Evolutionary conservation across 2,113 vertebrate genomes (phyloP), one percentile per base, ranked within the genome.

Genomic region (Cyanistes caeruleus): DNA sequence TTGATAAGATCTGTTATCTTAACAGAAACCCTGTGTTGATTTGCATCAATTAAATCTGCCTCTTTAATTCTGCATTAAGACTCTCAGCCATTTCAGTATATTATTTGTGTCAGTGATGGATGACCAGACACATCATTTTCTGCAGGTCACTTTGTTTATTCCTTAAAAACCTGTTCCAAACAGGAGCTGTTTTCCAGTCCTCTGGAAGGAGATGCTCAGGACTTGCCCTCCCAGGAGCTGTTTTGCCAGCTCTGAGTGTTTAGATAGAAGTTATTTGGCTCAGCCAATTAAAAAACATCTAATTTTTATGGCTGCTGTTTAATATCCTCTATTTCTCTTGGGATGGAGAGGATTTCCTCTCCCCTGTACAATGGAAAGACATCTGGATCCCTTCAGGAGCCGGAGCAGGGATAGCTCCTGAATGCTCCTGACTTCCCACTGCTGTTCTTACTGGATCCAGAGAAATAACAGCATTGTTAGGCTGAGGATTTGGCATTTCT

Each of bases 251-350:
- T 90, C 88, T 2, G 1, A 83, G 21, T 14, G 60, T 87, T 80
- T 62, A 63, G 35, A 65, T 14, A 15, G 52, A 46, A 91, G 30
- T 75, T 59, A 30, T 68, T 86, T 95, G 89, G 56, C 85, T 92
- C 13, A 2, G 35, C 15, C 1, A 4, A 9, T 56, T 60, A 2
- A 31, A 91, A 92, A 93, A 11, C 65, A 53, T 59, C 73, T 89
- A 11, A 58, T 86, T 93, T 95, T 79, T 69, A 77, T 49, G 89
- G 35, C 84, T 95, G 73, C 95, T 95, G 80, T 48, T 91, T 95
- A 70, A 91, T 78, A 77, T 94, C 84, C 52, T 91, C 41, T 37
- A 14, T 84, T 89, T 48, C 65, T 84, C 60, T 75, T 64, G 93
- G 86, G 91, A 44, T 9, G 15, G 52, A 75, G 80, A 44, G 72